Conservation (phyloP, 2,797 vertebrate species). For the Allobates femoralis region DNA sequence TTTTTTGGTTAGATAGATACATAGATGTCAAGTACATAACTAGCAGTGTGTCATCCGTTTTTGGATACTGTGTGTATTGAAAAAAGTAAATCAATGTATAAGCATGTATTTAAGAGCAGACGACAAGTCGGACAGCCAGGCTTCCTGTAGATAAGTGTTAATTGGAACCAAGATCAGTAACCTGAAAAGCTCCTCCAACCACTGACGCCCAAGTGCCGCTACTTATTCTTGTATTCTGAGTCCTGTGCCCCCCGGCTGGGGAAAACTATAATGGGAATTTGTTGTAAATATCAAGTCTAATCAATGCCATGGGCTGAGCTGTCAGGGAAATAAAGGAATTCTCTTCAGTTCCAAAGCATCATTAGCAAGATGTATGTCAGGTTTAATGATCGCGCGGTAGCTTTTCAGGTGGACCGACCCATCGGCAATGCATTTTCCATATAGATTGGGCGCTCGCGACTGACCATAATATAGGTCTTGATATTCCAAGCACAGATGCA, state of each 20-base stretch:
- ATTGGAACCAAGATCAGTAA: constrained; percentile 2
- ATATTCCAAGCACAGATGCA: constrained; percentile 32
- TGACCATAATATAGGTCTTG: constrained; percentile 19
- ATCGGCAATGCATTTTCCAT: constrained; percentile 20
- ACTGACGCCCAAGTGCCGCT: not conserved
- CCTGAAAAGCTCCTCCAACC: not conserved
- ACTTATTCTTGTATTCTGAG: not conserved
- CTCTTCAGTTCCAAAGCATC: constrained; percentile 16
- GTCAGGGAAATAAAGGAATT: constrained; percentile 16
- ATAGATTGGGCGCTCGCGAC: constrained; percentile 20
- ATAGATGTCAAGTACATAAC: not conserved
- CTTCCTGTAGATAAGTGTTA: not conserved
- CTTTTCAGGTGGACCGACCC: constrained; percentile 7
- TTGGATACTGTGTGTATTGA: not conserved
- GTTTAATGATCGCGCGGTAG: constrained; percentile 14
- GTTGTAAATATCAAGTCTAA: constrained; percentile 30
- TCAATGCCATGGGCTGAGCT: constrained; percentile 26
- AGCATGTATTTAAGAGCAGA: not conserved
- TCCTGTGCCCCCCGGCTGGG: not conserved
- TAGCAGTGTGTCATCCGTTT: not conserved
- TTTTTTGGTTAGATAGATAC: not conserved
- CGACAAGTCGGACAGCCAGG: not conserved
- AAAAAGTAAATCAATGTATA: not conserved
- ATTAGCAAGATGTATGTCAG: constrained; percentile 46
- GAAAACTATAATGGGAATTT: constrained; percentile 8